Percentiles rank a stretch among this genome's conserved stretches.
phyloP scores from a whole-genome alignment of 2,888 invertebrate genomes.

The Pemphredon lugubris region DNA sequence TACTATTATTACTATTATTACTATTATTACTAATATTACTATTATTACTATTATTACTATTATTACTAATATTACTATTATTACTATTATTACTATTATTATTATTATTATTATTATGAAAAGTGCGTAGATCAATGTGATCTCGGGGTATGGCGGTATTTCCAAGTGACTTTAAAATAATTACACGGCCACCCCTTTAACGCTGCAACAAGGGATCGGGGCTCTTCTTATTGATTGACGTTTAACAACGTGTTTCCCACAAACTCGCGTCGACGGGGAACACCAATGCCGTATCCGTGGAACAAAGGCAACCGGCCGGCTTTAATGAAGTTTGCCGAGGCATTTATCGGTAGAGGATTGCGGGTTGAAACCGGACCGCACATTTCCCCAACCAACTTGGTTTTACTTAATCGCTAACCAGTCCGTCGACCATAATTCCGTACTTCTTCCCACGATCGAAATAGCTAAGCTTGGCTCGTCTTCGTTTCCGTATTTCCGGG shows the following conservation, averaged over 20 bases:
- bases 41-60: too few species aligned
- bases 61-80: too few species aligned
- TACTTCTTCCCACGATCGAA: constrained; percentile 19
- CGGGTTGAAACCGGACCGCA: constrained; percentile 27
- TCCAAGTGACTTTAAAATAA: constrained; percentile 16
- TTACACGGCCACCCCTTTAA: constrained; percentile 24
- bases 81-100: too few species aligned
- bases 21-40: too few species aligned
- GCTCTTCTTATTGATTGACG: constrained; percentile 29
- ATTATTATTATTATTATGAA: too few species aligned
- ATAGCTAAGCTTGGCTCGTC: too few species aligned
- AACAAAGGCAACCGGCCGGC: constrained; percentile 32
- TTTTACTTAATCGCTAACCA: constrained; percentile 33
- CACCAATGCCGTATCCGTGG: not conserved
- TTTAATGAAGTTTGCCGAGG: constrained; percentile 55
- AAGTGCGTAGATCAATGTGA: too few species aligned
- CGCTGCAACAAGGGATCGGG: constrained; percentile 8
- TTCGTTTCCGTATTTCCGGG: too few species aligned
- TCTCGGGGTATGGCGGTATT: constrained; percentile 29
- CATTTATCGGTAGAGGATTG: constrained; percentile 33
- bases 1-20: too few species aligned
- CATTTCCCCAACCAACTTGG: constrained; percentile 9
- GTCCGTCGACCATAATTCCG: constrained; percentile 27
- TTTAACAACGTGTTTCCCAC: constrained; percentile 31
- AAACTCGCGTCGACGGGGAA: constrained; percentile 13